Evolutionary conservation across 1,140 invertebrate genomes (phyloP).

Genomic region (Harpegnathos saltator): DNA sequence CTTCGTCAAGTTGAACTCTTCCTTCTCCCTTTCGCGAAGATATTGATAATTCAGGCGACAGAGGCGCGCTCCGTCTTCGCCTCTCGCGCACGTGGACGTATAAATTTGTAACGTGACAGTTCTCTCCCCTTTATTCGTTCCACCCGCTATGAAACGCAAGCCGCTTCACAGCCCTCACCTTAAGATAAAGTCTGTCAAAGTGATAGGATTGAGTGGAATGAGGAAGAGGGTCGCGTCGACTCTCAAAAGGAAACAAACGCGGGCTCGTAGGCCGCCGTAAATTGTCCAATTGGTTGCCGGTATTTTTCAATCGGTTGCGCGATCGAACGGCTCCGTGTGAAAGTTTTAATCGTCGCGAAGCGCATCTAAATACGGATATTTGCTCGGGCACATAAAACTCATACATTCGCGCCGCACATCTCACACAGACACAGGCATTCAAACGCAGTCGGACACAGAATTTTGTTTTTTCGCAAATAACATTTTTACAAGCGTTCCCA

Average conservation of each 20-base stretch:
- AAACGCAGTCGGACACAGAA: not conserved
- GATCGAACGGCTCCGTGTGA: not conserved
- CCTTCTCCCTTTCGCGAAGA: not conserved
- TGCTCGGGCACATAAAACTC: no score
- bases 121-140: not conserved
- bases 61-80: not conserved
- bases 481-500: constrained; percentile 45
- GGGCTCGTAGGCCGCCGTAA: not conserved
- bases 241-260: constrained; percentile 1
- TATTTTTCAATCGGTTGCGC: not conserved
- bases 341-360: no score
- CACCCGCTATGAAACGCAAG: not conserved
- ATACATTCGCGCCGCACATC: no score
- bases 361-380: no score
- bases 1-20: not conserved
- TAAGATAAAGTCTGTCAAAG: constrained; percentile 9
- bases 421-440: not conserved
- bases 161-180: not conserved
- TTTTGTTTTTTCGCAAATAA: no score
- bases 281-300: no score
- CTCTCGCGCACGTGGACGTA: not conserved
- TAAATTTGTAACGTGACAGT: not conserved
- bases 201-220: not conserved
- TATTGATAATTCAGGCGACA: not conserved
- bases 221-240: not conserved